Evolutionary conservation across 2,888 invertebrate species (phyloP), one percentile per base, ranked within the genome.

Genomic region (Tortrix viridana): DNA sequence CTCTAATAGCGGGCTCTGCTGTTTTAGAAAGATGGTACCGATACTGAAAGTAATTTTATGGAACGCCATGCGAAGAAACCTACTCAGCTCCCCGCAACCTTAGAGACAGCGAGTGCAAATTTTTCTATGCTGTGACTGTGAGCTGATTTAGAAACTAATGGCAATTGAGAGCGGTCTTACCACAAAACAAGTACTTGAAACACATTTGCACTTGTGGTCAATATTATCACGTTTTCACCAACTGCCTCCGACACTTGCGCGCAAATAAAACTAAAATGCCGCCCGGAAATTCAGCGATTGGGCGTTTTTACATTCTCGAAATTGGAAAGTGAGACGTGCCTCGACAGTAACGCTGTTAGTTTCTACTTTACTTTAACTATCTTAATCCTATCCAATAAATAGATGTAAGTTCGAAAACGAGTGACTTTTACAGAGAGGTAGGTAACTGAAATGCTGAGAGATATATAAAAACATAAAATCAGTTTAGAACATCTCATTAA

Each of bases 321-420:
- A 82, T 82, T 79, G 75, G 80, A 85, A 85, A 83, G 80, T 76
- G 77, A 77, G 75, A 79, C 76, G 63, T 69, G 69, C 19, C 26
- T 44, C 44, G 38, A 44, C 48, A n/a, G 14, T 2, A 5, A 56
- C 46, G 50, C 52, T 46, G 46, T 43, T 49, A 16, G 44, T 50
- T 46, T 44, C 52, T 56, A 60, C 41, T 32, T 26, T 26, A 26
- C 9, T 26, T 32, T 32, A 32, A 7, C 0, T 32, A 12, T n/a
- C n/a, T n/a, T n/a, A n/a, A n/a, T n/a, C n/a, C n/a, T n/a, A n/a
- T n/a, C n/a, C n/a, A 12, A 32, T 32, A 12, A 32, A 32, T 32
- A 12, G 12, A 32, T 32, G 3, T 32, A 32, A 12, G 9, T 32
- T 32, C 32, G 12, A 9, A 26, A 26, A 26, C 26, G 3, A 26